Evolutionary conservation across 2,113 vertebrate species (phyloP).

Genomic region (Caranx melampygus): DNA sequence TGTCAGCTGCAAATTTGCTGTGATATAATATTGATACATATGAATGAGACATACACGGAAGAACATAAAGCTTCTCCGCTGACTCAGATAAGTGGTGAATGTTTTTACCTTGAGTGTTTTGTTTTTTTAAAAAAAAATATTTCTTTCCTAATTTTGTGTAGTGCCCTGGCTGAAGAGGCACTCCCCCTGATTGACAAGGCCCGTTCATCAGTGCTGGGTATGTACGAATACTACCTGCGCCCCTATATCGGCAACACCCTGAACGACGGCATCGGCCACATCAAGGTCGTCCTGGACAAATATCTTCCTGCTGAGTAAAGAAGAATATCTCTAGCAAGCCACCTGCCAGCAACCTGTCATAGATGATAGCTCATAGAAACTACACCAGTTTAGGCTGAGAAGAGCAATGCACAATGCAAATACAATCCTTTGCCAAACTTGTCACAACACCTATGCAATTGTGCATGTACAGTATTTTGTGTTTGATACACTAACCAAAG

Average conservation of each 20-base stretch:
- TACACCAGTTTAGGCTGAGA: slow-evolving; percentile 48
- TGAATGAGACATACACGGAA: not conserved
- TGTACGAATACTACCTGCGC: slow-evolving; percentile 74
- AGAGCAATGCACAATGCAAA: slow-evolving; percentile 65
- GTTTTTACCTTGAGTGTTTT: not conserved
- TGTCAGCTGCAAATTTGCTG: not conserved
- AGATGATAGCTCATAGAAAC: slow-evolving; percentile 59
- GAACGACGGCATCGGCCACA: slow-evolving; percentile 48
- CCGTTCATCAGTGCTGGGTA: slow-evolving; percentile 62
- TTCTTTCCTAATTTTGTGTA: slow-evolving; percentile 47
- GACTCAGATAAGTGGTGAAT: not conserved
- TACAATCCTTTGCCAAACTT: slow-evolving; percentile 43
- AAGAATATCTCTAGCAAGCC: slow-evolving; percentile 19
- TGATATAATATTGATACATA: not conserved
- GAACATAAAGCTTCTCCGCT: not conserved
- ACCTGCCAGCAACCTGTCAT: slow-evolving; percentile 27
- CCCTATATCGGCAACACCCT: slow-evolving; percentile 60
- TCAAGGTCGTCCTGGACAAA: slow-evolving; percentile 70
- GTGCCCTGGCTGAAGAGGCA: slow-evolving; percentile 62
- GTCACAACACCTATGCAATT: slow-evolving; percentile 58
- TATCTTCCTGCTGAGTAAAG: slow-evolving; percentile 66
- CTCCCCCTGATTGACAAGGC: slow-evolving; percentile 69
- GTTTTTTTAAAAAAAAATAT: not conserved
- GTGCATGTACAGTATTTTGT: slow-evolving; percentile 76
- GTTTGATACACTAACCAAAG: slow-evolving; percentile 74